phyloP scores from a whole-genome alignment of 2,888 invertebrate genomes.

The Ditula angustiorana region DNA sequence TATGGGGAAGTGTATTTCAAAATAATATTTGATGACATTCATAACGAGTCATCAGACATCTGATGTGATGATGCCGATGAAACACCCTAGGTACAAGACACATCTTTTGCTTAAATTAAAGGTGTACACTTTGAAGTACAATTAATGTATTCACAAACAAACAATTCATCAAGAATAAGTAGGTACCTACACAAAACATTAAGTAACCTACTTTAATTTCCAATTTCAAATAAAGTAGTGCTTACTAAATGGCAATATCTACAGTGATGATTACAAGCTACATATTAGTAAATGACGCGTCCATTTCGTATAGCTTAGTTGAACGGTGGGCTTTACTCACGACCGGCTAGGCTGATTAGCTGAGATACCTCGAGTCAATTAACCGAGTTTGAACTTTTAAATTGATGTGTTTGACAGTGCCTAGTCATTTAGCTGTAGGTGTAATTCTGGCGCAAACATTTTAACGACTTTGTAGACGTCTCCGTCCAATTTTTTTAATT shows the following conservation, averaged over 20 bases:
- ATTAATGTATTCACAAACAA: too few species aligned
- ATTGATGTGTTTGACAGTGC: constrained; percentile 30
- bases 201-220: too few species aligned
- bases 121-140: too few species aligned
- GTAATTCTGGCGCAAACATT: neutral
- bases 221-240: too few species aligned
- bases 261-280: too few species aligned
- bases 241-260: too few species aligned
- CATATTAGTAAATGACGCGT: neutral
- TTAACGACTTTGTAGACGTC: neutral
- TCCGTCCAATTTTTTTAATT: neutral
- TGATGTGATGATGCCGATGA: too few species aligned
- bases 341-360: constrained; percentile 27
- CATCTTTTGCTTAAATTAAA: too few species aligned
- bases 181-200: too few species aligned
- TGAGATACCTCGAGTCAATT: constrained; percentile 35
- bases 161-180: too few species aligned
- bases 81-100: too few species aligned
- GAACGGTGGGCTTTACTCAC: neutral
- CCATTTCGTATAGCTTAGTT: neutral
- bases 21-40: neutral
- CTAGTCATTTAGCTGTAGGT: neutral
- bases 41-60: too few species aligned
- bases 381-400: constrained; percentile 22
- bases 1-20: neutral